A percentile compares a stretch with the other conserved stretches of the same genome.
Evolutionary conservation across 2,797 vertebrate genomes (phyloP).

Genomic region (Cossypha caffra): DNA sequence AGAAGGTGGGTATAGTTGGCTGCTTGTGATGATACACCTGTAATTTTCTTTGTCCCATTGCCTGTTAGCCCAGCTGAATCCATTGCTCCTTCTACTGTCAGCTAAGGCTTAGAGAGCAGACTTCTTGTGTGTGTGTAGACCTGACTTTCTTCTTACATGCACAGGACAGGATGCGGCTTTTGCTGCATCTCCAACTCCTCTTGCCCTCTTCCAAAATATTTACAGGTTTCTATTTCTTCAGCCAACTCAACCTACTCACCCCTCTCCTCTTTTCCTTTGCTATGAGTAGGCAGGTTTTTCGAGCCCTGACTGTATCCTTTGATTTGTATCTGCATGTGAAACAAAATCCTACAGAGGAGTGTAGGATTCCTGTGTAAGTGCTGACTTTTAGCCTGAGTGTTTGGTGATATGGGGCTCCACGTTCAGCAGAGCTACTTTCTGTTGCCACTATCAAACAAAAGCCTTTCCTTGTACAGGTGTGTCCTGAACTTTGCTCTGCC

Average conservation of each 20-base stretch:
- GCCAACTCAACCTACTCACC: background rate
- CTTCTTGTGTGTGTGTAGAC: background rate
- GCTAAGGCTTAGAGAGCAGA: background rate
- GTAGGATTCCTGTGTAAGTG: background rate
- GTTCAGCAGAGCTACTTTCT: background rate
- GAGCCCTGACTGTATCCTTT: background rate
- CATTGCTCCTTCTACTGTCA: background rate
- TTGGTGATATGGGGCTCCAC: rapidly evolving
- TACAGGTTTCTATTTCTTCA: background rate
- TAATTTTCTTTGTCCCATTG: background rate
- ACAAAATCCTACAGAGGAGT: background rate
- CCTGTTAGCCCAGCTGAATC: background rate
- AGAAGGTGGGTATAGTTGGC: background rate
- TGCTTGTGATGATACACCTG: background rate
- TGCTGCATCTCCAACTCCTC: background rate
- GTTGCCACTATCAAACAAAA: background rate
- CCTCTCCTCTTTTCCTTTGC: background rate
- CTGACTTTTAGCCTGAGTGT: background rate
- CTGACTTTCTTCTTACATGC: rapidly evolving
- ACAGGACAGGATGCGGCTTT: background rate
- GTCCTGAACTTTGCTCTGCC: constrained; percentile 21
- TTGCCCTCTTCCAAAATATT: background rate
- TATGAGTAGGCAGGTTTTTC: background rate
- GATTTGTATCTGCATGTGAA: background rate
- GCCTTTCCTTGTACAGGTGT: background rate